Conservation (phyloP, 2,113 vertebrate genomes). For the Ibidorhyncha struthersii region DNA sequence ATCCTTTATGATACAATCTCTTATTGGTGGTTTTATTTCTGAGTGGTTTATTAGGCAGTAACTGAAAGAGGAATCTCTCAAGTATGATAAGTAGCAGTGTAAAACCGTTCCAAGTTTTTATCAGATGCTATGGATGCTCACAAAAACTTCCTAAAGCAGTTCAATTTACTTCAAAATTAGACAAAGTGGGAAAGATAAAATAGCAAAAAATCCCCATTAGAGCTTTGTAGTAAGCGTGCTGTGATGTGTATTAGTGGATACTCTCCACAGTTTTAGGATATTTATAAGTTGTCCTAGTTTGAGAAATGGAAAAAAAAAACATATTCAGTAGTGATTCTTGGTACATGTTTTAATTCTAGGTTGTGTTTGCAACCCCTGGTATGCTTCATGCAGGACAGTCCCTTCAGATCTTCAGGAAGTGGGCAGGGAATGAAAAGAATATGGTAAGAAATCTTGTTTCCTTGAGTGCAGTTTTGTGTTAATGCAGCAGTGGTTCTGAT, state of each 20-base stretch:
- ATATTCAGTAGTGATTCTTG: not conserved
- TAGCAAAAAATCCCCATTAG: not conserved
- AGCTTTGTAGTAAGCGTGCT: not conserved
- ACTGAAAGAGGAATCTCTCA: not conserved
- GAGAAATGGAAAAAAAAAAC: not conserved
- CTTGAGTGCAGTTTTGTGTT: not conserved
- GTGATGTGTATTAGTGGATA: accelerated
- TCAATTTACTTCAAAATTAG: not conserved
- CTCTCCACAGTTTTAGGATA: not conserved
- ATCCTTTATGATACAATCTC: not conserved
- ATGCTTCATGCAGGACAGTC: constrained; percentile 98
- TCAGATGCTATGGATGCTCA: not conserved
- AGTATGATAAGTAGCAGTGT: not conserved
- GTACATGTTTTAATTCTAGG: constrained; percentile 63
- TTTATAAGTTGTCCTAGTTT: not conserved
- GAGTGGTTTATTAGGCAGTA: not conserved
- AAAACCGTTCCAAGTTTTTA: not conserved
- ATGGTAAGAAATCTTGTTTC: constrained; percentile 81
- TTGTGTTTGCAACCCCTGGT: constrained; percentile 96
- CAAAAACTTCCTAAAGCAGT: not conserved
- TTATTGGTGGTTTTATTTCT: not conserved
- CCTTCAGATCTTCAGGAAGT: constrained; percentile 97
- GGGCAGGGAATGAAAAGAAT: constrained; percentile 97
- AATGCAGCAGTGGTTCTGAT: accelerated
- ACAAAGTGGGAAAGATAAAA: not conserved